These are phyloP conservation scores for Lycocorax pyrrhopterus DNA, from an alignment of 2,113 vertebrate genomes.

Conservation along the genomic window DNA sequence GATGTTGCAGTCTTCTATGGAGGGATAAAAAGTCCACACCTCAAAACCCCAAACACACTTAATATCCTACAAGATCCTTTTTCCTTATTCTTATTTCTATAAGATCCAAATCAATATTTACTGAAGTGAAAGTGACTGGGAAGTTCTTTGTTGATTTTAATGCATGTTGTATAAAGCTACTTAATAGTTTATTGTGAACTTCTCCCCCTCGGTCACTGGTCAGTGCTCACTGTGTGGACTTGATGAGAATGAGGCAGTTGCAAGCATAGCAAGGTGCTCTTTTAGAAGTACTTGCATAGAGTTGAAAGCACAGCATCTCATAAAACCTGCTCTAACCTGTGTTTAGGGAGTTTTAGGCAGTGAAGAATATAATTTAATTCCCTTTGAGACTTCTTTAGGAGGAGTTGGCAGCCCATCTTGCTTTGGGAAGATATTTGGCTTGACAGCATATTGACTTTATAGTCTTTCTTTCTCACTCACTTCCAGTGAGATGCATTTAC, in stretches of 20 bases:
- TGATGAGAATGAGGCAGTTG: slow-evolving; percentile 10
- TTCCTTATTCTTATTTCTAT: not conserved
- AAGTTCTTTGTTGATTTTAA: not conserved
- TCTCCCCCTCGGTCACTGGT: not conserved
- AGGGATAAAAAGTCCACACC: not conserved
- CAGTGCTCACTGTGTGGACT: not conserved
- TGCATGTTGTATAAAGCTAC: not conserved
- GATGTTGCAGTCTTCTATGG: not conserved
- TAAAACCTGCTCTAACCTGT: slow-evolving; percentile 31
- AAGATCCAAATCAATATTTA: not conserved
- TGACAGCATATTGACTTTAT: slow-evolving; percentile 66
- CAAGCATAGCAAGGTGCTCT: not conserved
- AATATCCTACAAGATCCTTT: not conserved
- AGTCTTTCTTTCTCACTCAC: slow-evolving; percentile 43
- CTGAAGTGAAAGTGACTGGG: not conserved
- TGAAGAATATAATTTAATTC: slow-evolving; percentile 66
- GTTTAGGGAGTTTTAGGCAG: slow-evolving; percentile 48
- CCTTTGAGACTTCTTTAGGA: slow-evolving; percentile 53
- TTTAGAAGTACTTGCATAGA: not conserved
- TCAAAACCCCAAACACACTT: not conserved
- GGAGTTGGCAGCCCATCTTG: slow-evolving; percentile 52
- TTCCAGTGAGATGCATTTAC: slow-evolving; percentile 38
- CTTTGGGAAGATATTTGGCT: slow-evolving; percentile 59
- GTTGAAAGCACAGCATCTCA: slow-evolving; percentile 29
- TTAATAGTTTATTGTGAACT: not conserved